Conservation (phyloP, 2,888 invertebrate genomes). For the Diplolepis rosae region DNA sequence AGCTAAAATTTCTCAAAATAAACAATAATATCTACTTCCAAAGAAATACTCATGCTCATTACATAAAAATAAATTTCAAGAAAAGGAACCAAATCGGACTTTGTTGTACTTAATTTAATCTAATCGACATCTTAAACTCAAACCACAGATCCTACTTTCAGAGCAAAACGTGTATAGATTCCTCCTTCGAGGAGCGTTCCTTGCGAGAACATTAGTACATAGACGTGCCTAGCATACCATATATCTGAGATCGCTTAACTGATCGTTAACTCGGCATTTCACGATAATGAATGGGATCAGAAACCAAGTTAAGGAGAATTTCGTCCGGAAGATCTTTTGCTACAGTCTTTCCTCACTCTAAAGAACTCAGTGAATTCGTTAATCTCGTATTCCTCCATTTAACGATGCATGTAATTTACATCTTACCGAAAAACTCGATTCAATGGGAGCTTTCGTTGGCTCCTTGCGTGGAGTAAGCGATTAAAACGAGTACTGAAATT, state of each 20-base stretch:
- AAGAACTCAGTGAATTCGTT: background rate
- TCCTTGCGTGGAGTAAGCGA: background rate
- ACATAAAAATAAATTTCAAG: too few species aligned
- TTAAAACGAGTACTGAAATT: too few species aligned
- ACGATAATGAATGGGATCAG: slow-evolving; percentile 56
- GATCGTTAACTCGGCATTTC: slow-evolving; percentile 62
- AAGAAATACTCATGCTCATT: too few species aligned
- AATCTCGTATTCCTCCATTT: background rate
- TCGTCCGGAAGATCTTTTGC: background rate
- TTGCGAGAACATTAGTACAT: slow-evolving; percentile 55
- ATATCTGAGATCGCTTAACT: slow-evolving; percentile 62
- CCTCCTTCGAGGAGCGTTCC: slow-evolving; percentile 45
- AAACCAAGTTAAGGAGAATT: slow-evolving; percentile 33
- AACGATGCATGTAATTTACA: background rate
- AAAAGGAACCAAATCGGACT: background rate
- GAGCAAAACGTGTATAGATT: background rate
- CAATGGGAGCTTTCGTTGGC: background rate
- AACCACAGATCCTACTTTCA: background rate
- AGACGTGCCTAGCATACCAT: slow-evolving; percentile 62
- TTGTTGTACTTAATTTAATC: background rate
- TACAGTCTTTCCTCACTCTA: background rate
- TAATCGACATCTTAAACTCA: background rate
- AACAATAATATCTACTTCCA: too few species aligned
- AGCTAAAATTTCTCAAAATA: too few species aligned
- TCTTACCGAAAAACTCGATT: too few species aligned